Percentiles rank a stretch among this genome's conserved stretches.
These are phyloP conservation scores for Heliconius hortense DNA, from an alignment of 2,888 invertebrate genomes.

Conservation along the genomic window DNA sequence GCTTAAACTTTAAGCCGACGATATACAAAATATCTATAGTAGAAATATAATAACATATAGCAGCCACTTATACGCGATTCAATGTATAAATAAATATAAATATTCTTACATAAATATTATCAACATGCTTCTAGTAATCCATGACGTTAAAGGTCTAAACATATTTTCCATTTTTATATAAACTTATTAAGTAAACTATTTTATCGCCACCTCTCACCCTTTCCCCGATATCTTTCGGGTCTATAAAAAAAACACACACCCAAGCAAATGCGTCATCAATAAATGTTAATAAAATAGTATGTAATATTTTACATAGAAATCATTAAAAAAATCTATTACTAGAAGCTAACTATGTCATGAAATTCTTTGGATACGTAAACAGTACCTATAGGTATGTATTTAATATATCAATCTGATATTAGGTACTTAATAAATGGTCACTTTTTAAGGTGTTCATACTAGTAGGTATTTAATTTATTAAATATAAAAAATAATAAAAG, in stretches of 20 bases:
- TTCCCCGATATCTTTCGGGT: too few relatives aligned
- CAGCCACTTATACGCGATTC: constrained; percentile 4
- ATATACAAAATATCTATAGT: background rate
- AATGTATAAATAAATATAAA: constrained; percentile 5
- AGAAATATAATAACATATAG: constrained; percentile 19
- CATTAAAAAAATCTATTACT: too few relatives aligned
- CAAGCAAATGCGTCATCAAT: too few relatives aligned
- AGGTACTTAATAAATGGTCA: background rate
- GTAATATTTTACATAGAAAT: too few relatives aligned
- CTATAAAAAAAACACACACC: too few relatives aligned
- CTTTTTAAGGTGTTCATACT: background rate
- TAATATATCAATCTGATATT: background rate
- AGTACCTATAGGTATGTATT: too few relatives aligned
- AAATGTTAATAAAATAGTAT: too few relatives aligned
- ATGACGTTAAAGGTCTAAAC: background rate
- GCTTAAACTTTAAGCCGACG: too few relatives aligned
- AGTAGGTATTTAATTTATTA: background rate
- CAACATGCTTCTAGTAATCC: background rate
- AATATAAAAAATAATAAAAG: too few relatives aligned
- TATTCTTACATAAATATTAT: background rate
- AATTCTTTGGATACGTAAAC: background rate
- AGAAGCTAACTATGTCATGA: background rate
- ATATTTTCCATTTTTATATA: background rate
- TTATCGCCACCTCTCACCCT: too few relatives aligned
- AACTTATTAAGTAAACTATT: background rate